Base-by-base conservation (phyloP, 2,113 vertebrate species). In the Hemicordylus capensis region DNA sequence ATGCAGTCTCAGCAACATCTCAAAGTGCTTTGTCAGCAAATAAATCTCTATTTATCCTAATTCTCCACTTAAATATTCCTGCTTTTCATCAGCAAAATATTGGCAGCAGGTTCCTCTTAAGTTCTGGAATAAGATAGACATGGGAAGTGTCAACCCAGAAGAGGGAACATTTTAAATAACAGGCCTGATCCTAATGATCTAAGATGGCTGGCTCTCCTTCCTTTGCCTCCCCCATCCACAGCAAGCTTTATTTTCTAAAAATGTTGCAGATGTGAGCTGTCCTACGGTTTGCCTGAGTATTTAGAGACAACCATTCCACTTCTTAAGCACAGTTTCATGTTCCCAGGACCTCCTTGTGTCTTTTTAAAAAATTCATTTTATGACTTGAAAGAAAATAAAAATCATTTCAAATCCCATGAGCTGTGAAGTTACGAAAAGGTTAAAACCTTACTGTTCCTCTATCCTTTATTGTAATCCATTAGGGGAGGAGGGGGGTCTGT, bases 341-440 rank as follows among this genome's bases (percentile, higher is more conserved):
- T 94, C 94, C 89, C 91, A 94, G 88, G 89, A 90, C 84, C 90
- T 89, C 4, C 0, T 67, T 1, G 0, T 37, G 77, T 91, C 69
- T 86, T 91, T 92, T 78, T 66, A 51, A 51, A 44, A 88, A 54
- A 51, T 89, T n/a, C 15, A 92, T 92, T 94, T 90, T 85, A 86
- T 88, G 75, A 76, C 81, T 85, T 83, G 75, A 90, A 93, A 93
- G 75, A 89, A 92, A 92, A 93, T 85, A 87, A 81, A 63, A 46
- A 69, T 88, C 46, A 85, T 90, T 94, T 88, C 82, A 89, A 93
- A 87, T 91, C 90, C 84, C 87, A 88, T 89, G 88, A 93, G 80
- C 58, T 85, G 76, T n/a, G 76, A 92, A 90, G 82, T 88, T 93
- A 83, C 20, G 42, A 74, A 87, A 85, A 81, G 90, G 72, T 91